A percentile compares a stretch with the other conserved stretches of the same genome.
Evolutionary conservation across 2,888 invertebrate species (phyloP).

Genomic region (Lochmaea crataegi): DNA sequence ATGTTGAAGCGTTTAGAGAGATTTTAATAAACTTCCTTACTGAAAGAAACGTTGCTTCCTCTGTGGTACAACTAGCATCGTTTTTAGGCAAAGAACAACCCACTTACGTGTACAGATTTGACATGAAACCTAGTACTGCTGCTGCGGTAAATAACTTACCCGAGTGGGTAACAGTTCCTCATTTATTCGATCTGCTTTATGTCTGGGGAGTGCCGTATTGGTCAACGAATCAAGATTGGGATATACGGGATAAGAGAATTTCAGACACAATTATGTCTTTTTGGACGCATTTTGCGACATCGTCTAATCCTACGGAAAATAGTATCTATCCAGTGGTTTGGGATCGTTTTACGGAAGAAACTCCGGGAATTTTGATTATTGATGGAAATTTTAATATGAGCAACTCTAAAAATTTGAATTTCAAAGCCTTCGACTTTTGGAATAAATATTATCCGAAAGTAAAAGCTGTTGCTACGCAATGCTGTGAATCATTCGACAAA

Average conservation of each 20-base stretch:
- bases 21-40: conserved; percentile 79
- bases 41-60: conserved; percentile 78
- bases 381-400: conserved; percentile 84
- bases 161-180: conserved; percentile 83
- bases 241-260: conserved; percentile 80
- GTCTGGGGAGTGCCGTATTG: conserved; percentile 85
- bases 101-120: conserved; percentile 81
- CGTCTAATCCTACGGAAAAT: conserved; percentile 76
- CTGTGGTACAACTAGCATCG: conserved; percentile 76
- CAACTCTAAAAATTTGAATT: conserved; percentile 74
- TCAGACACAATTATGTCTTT: conserved; percentile 84
- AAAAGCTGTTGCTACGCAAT: conserved; percentile 77
- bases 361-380: conserved; percentile 78
- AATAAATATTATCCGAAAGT: conserved; percentile 85
- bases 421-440: conserved; percentile 85
- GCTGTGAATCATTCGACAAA: conserved; percentile 73
- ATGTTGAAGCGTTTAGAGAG: conserved; percentile 72
- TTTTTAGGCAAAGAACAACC: conserved; percentile 71
- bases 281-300: conserved; percentile 83
- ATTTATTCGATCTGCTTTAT: conserved; percentile 84
- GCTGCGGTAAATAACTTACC: conserved; percentile 75
- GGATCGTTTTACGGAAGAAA: conserved; percentile 76
- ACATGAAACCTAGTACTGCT: conserved; percentile 76
- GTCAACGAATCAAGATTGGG: conserved; percentile 77
- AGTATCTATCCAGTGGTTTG: conserved; percentile 79